Base-by-base conservation (phyloP, 2,797 vertebrate genomes). In the Balearica regulorum region DNA sequence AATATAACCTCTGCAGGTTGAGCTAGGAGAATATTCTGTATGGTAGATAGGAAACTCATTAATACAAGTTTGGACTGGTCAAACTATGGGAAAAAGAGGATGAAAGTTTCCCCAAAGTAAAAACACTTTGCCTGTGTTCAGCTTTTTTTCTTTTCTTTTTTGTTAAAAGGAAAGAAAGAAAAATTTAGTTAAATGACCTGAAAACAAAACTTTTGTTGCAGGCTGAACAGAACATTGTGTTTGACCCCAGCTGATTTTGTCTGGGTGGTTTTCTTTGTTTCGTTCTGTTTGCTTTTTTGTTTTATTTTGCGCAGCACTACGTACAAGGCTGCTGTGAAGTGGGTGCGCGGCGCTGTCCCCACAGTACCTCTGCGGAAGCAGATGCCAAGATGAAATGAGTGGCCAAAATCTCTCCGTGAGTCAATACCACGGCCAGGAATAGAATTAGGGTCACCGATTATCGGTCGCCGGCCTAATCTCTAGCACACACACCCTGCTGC, bases 361-460 rank as follows among this genome's bases (percentile, higher is more conserved):
- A 11, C 0, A 0, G 44, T 4, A 57, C 35, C 73, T 46, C 41
- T 0, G 12, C 41, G 78, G 62, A 87, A 84, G 62, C 57, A 72
- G 68, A 31, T 39, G 58, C 90, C 69, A 75, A 43, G 43, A 62
- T 28, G 24, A 28, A 84, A 39, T 6, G 49, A 72, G 54, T 2
- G 24, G 58, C 93, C 86, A 26, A 21, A 89, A 78, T 26, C 60
- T 43, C 70, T 26, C 73, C 2, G 4, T 13, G 66, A 78, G 43
- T 54, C 82, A 61, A 22, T 4, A 15, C 18, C 79, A 54, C 0
- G 2, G 70, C 46, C 79, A 83, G 83, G 46, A 89, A 48, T 3
- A 62, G 92, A 69, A 39, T 31, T 13, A 19, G 51, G 64, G 71
- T 46, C 28, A 37, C 51, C 3, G 9, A 55, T 20, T 72, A 62